These are phyloP conservation scores for Drosophila trichaetosa DNA, from an alignment of 2,888 invertebrate genomes.

Conservation along the genomic window DNA sequence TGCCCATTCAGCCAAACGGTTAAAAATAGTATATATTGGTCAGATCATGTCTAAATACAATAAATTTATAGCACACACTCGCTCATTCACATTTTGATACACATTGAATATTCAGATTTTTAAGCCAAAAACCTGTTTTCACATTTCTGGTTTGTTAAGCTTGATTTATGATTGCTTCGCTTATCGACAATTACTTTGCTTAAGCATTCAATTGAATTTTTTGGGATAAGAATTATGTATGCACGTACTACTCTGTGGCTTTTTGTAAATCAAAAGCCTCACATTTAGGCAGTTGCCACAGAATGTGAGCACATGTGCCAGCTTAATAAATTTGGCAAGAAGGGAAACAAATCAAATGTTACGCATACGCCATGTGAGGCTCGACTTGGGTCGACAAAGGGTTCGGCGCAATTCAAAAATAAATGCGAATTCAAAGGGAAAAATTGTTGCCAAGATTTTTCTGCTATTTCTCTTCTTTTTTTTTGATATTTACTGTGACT, in stretches of 20 bases:
- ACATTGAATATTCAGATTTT: not conserved
- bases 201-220: slow-evolving; percentile 7
- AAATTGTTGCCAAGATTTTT: slow-evolving; percentile 36
- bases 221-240: not conserved
- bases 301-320: slow-evolving; percentile 44
- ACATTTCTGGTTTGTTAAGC: not conserved
- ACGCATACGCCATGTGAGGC: slow-evolving; percentile 54
- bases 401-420: slow-evolving; percentile 29
- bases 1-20: not conserved
- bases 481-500: slow-evolving; percentile 17
- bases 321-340: slow-evolving; percentile 40
- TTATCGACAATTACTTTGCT: slow-evolving; percentile 1
- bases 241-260: not conserved
- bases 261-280: slow-evolving; percentile 20
- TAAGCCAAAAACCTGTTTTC: not conserved
- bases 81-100: not conserved
- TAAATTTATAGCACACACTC: not conserved
- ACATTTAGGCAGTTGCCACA: slow-evolving; percentile 27
- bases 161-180: not conserved
- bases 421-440: slow-evolving; percentile 42
- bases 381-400: slow-evolving; percentile 4
- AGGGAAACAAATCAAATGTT: slow-evolving; percentile 60
- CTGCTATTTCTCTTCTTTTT: not conserved
- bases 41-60: not conserved
- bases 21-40: not conserved